Evolutionary conservation across 1,140 invertebrate genomes (phyloP), one percentile per base, ranked within the genome.

Genomic region (Cepaea nemoralis): DNA sequence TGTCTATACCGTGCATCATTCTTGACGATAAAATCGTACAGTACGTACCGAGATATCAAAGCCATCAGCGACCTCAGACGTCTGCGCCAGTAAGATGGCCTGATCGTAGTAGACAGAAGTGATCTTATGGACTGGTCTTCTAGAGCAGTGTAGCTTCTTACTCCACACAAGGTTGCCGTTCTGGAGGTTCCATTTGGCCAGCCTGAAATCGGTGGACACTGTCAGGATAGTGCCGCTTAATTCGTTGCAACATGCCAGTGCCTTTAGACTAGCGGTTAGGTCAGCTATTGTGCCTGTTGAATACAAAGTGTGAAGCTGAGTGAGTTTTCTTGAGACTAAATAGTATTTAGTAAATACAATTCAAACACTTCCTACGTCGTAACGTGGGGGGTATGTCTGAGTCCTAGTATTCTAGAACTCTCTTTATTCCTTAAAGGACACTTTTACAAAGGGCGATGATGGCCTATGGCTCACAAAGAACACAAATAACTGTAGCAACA

Each of bases 81-180:
- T 31, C 22, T 77, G n/a, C 37, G 70, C 77, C 37, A 78, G 0
- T 19, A 78, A 39, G 10, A 69, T 66, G 14, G 77, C 77, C 77
- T 78, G 77, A 50, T 78, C 77, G 14, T 69, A 78, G 66, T 69
- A 78, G 63, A 78, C 59, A 19, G 66, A 69, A 35, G 3, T n/a
- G 2, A 78, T 33, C 5, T 67, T 66, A n/a, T 1, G 59, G n/a
- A 78, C 24, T 39, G 33, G 63, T 22, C 31, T 22, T 5, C 77
- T 66, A 0, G 45, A 14, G n/a, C 66, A 31, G 19, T 37, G 39
- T 40, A 78, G 31, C 31, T 14, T 67, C 27, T 35, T 39, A 63
- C 2, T 69, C 77, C 77, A 78, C 22, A 78, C 24, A 6, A 78
- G 40, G 12, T 27, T 63, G 10, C 77, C 77, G 33, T 45, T 50